Base-by-base conservation (phyloP, 1,140 invertebrate genomes). In the Anoplophora glabripennis region DNA sequence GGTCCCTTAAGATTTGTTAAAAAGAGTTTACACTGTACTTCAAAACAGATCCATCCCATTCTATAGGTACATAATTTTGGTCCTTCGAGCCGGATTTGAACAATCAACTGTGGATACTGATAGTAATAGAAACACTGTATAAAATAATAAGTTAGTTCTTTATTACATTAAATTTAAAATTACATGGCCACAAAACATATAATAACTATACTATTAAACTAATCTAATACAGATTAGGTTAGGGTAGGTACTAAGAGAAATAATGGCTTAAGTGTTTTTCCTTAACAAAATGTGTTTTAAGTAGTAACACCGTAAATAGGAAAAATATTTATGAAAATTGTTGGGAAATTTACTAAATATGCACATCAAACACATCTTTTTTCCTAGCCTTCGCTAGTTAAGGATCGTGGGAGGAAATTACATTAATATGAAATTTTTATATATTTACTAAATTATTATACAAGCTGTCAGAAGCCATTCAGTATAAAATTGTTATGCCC, bases 151-250 rank as follows among this genome's bases (percentile, higher is more conserved):
- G 71, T 68, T 69, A 71, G 55, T 68, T 71, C 64, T 74, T 75
- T 74, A 75, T 75, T 75, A 75, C 73, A 74, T 74, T 74, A 75
- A 75, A 75, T 75, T 75, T 75, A 74, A 74, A 75, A 74, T 75
- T 74, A 75, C 73, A 75, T 75, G 73, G 73, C 73, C 73, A 75
- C 73, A 75, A 75, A 75, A 75, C 72, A 75, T 74, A 71, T 70
- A 71, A 64, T 72, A 72, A 71, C 42, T 51, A 61, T 71, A 66
- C 51, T 48, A 63, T 65, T 72, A 71, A 68, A 66, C 68, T 72
- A 71, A 66, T 60, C 66, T 68, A 70, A 63, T 28, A 59, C 63
- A 63, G 56, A 66, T 55, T 45, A 52, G 49, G 49, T 52, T 18
- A 37, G 40, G 37, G 21, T 17, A 52, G 49, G 49, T 52, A 52